Evolutionary conservation across 2,888 invertebrate species (phyloP).

Genomic region (Belgica antarctica): DNA sequence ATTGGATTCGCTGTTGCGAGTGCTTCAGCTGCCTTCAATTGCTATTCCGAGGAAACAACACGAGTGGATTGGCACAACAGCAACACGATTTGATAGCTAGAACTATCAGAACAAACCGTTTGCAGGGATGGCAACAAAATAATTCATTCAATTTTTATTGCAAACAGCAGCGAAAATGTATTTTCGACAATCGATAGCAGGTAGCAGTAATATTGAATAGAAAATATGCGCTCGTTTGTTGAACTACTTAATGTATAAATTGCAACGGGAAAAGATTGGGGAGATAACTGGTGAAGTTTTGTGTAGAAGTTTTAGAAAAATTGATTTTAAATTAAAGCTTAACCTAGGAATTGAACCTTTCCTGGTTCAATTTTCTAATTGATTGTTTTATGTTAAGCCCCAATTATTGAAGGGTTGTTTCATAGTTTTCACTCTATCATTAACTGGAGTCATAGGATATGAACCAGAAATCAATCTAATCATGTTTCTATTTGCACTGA

Average conservation of each 20-base stretch:
- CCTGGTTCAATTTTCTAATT: not conserved
- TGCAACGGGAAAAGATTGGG: not conserved
- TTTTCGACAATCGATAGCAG: not conserved
- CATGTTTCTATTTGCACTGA: too few relatives aligned
- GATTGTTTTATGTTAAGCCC: too few relatives aligned
- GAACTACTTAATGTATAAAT: not conserved
- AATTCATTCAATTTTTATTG: slow-evolving; percentile 15
- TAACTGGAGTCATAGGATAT: too few relatives aligned
- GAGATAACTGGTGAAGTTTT: not conserved
- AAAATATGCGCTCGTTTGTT: not conserved
- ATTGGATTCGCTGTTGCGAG: slow-evolving; percentile 10
- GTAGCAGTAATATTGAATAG: not conserved
- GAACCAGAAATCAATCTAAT: too few relatives aligned
- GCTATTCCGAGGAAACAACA: not conserved
- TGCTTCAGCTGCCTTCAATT: slow-evolving; percentile 12
- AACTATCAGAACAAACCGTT: slow-evolving; percentile 1
- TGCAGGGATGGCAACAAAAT: not conserved
- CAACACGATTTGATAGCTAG: too few relatives aligned
- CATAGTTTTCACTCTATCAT: too few relatives aligned
- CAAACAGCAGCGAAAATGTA: not conserved
- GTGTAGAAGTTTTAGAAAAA: not conserved
- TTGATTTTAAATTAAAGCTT: too few relatives aligned
- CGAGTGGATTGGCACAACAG: not conserved
- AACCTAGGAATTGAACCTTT: too few relatives aligned
- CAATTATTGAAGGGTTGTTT: too few relatives aligned